Percentiles rank a stretch among this genome's conserved stretches.
phyloP scores from a whole-genome alignment of 2,113 vertebrate genomes.

The Gallinago jamesoni region DNA sequence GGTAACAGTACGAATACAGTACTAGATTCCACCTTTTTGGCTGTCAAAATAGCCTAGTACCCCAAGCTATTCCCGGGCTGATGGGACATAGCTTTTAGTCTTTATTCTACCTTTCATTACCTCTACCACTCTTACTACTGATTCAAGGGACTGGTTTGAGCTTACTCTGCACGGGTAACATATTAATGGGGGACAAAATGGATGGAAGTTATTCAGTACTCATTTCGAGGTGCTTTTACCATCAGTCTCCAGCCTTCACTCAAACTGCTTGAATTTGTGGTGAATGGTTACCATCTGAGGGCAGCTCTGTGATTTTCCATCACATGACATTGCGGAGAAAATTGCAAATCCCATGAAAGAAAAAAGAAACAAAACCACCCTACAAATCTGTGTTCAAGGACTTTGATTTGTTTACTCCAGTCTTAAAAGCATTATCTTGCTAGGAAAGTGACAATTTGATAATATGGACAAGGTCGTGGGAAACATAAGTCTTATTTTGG shows the following conservation, averaged over 20 bases:
- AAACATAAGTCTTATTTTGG: constrained; percentile 16
- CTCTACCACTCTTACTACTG: background rate
- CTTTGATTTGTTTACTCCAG: constrained; percentile 12
- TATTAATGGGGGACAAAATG: constrained; percentile 9
- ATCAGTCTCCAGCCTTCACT: constrained; percentile 16
- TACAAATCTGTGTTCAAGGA: constrained; percentile 5
- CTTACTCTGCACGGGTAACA: constrained; percentile 18
- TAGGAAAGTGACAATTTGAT: constrained; percentile 41
- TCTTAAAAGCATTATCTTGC: constrained; percentile 9
- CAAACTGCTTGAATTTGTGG: constrained; percentile 25
- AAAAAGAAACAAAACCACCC: background rate
- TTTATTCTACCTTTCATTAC: background rate
- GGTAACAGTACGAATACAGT: background rate
- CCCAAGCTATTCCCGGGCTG: background rate
- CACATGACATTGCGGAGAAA: constrained; percentile 18
- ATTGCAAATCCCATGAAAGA: constrained; percentile 6
- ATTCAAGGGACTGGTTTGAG: background rate
- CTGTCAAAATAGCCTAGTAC: background rate
- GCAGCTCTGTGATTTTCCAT: constrained; percentile 45
- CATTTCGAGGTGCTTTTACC: background rate
- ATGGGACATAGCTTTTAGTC: background rate
- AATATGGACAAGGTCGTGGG: background rate
- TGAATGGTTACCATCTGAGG: constrained; percentile 54
- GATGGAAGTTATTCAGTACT: background rate
- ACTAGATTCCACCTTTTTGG: background rate